Evolutionary conservation across 2,113 vertebrate species (phyloP).

Genomic region (Alaudala cheleensis): DNA sequence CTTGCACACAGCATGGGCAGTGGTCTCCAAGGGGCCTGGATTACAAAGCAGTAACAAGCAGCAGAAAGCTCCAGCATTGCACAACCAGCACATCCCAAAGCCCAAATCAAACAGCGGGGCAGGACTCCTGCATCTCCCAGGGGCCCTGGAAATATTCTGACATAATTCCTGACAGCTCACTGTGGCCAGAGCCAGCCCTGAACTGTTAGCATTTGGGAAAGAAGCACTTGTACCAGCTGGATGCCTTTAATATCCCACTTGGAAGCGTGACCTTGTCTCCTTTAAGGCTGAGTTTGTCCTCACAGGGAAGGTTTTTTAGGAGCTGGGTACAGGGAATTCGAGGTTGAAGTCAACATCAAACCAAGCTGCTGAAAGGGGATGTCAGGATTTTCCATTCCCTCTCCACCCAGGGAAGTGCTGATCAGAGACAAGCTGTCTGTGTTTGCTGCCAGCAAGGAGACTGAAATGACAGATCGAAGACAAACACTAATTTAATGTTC

Average conservation of each 20-base stretch:
- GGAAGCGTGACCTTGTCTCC: background rate
- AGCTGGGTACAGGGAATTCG: background rate
- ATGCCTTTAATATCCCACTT: background rate
- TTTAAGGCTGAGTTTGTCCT: background rate
- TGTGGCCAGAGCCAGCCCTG: slow-evolving; percentile 1
- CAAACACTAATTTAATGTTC: background rate
- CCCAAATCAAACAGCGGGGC: background rate
- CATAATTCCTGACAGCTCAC: slow-evolving; percentile 28
- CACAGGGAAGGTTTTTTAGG: background rate
- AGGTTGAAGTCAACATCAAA: background rate
- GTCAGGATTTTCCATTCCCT: background rate
- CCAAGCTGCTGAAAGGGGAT: background rate
- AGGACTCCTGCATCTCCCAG: background rate
- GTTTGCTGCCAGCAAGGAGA: background rate
- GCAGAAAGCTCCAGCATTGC: background rate
- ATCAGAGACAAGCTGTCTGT: background rate
- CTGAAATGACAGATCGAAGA: background rate
- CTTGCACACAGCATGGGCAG: background rate
- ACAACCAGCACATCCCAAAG: background rate
- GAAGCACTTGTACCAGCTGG: slow-evolving; percentile 25
- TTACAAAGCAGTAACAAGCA: background rate
- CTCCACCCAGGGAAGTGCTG: background rate
- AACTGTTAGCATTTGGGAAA: background rate
- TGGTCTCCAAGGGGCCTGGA: background rate
- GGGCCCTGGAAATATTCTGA: slow-evolving; percentile 24